phyloP scores from a whole-genome alignment of 2,888 invertebrate species.

The Icerya purchasi region DNA sequence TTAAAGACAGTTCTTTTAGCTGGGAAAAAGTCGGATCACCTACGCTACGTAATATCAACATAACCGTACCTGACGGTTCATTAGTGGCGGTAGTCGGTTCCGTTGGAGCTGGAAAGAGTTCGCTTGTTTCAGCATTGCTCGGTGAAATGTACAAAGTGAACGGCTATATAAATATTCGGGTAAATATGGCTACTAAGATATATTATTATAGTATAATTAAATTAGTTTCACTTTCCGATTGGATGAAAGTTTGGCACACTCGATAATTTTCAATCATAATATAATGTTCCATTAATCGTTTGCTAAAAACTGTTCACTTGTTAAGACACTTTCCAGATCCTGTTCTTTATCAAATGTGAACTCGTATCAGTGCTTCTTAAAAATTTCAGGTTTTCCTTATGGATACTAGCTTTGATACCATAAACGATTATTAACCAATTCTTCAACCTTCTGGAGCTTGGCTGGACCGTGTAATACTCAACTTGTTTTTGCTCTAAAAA shows the following conservation, averaged over 20 bases:
- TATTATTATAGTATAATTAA: not conserved
- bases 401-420: too few relatives aligned
- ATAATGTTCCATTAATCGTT: not conserved
- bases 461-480: too few relatives aligned
- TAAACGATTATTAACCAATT: too few relatives aligned
- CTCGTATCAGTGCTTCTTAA: too few relatives aligned
- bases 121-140: slow-evolving; percentile 63
- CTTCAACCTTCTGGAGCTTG: too few relatives aligned
- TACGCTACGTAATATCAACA: slow-evolving; percentile 49
- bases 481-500: too few relatives aligned
- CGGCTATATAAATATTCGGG: slow-evolving; percentile 57
- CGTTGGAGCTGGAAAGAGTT: slow-evolving; percentile 76
- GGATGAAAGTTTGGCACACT: too few relatives aligned
- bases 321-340: too few relatives aligned
- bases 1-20: slow-evolving; percentile 19
- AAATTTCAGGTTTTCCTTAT: too few relatives aligned
- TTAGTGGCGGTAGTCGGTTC: slow-evolving; percentile 69
- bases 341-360: too few relatives aligned
- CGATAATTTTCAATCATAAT: not conserved
- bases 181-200: slow-evolving; percentile 8
- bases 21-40: slow-evolving; percentile 28
- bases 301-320: too few relatives aligned
- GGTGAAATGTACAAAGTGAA: slow-evolving; percentile 74
- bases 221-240: not conserved
- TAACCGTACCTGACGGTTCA: slow-evolving; percentile 40